Percentiles rank a stretch among this genome's conserved stretches.
These are phyloP conservation scores for Propsilocerus akamusi DNA, from an alignment of 1,140 invertebrate species.

Conservation along the genomic window DNA sequence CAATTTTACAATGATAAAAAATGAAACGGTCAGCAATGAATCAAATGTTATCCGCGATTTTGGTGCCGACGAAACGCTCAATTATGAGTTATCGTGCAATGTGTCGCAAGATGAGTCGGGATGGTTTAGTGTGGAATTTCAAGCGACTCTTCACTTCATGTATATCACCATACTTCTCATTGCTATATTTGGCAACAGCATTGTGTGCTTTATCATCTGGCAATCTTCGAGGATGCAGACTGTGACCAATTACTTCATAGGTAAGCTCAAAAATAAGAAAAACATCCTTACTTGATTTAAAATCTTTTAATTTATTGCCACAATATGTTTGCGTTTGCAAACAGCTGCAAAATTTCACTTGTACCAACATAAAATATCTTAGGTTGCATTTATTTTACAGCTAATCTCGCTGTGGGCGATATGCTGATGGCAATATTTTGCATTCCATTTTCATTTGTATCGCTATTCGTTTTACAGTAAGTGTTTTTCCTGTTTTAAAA, in stretches of 20 bases:
- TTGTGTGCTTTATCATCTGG: slow-evolving; percentile 66
- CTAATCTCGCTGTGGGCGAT: slow-evolving; percentile 68
- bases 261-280: too few species aligned
- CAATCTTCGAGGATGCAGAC: slow-evolving; percentile 63
- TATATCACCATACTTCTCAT: slow-evolving; percentile 56
- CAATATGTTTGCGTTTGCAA: too few species aligned
- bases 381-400: too few species aligned
- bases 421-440: slow-evolving; percentile 70
- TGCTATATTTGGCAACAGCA: slow-evolving; percentile 55
- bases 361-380: too few species aligned
- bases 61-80: neutral
- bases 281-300: too few species aligned
- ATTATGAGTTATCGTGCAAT: neutral
- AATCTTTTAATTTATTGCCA: too few species aligned
- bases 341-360: too few species aligned
- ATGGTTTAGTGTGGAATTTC: slow-evolving; percentile 28
- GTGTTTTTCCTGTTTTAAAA: neutral
- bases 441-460: slow-evolving; percentile 69
- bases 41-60: too few species aligned
- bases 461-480: slow-evolving; percentile 38
- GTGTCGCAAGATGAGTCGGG: neutral
- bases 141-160: slow-evolving; percentile 44
- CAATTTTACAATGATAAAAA: neutral
- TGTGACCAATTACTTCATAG: slow-evolving; percentile 75
- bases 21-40: neutral